Percentiles rank a stretch among this genome's conserved stretches.
phyloP scores from a whole-genome alignment of 2,888 invertebrate species.

The Myathropa florea region DNA sequence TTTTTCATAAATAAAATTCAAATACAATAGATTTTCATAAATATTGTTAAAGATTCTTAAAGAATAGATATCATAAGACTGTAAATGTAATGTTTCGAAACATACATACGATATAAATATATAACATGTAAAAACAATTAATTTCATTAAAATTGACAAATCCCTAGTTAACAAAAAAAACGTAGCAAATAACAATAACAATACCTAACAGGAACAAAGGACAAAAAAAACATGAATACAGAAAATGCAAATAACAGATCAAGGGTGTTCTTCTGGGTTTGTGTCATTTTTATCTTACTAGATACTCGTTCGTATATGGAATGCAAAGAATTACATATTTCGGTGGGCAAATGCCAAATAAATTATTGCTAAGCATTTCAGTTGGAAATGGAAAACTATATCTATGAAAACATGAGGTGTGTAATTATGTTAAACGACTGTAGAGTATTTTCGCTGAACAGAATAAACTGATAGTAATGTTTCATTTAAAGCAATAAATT shows the following conservation, averaged over 20 bases:
- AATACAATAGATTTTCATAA: conserved; percentile 40
- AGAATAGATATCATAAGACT: conserved; percentile 61
- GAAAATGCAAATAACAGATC: conserved; percentile 3
- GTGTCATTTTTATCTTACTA: not conserved
- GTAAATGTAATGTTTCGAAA: conserved; percentile 32
- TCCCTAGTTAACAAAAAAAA: not conserved
- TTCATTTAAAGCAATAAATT: no score
- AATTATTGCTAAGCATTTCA: not conserved
- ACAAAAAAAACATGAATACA: conserved; percentile 27
- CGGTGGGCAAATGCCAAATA: conserved; percentile 46
- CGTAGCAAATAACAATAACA: not conserved
- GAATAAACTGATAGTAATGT: not conserved
- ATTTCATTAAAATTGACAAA: conserved; percentile 43
- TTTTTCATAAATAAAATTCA: conserved; percentile 62
- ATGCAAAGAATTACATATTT: conserved; percentile 27
- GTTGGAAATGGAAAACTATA: not conserved
- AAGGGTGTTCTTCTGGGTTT: not conserved
- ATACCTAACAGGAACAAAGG: conserved; percentile 9
- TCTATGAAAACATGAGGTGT: not conserved
- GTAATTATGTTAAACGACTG: not conserved
- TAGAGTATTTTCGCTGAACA: not conserved
- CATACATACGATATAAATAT: conserved; percentile 19
- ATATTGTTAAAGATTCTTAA: conserved; percentile 51
- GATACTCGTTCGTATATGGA: conserved; percentile 10
- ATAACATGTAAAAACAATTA: conserved; percentile 14